Conservation (phyloP, 2,797 vertebrate species). For the Florisuga fusca region DNA sequence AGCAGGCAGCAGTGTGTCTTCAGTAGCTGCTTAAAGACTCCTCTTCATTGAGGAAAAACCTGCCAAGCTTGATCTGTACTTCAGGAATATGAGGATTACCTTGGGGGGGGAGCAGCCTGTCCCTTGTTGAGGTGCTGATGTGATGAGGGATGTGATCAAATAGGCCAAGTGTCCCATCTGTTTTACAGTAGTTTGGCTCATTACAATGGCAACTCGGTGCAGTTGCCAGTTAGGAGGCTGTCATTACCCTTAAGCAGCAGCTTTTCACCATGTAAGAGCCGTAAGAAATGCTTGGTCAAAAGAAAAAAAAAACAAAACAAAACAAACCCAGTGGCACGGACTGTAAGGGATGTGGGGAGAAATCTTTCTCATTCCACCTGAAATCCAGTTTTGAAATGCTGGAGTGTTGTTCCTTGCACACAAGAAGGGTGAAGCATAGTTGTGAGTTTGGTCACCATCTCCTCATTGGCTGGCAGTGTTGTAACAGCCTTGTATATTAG, state of each 20-base stretch:
- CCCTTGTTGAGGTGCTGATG: neutral
- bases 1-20: neutral
- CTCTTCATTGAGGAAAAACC: neutral
- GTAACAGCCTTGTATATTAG: constrained; percentile 41
- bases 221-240: neutral
- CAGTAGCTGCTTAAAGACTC: neutral
- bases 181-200: neutral
- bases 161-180: neutral
- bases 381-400: neutral
- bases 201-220: neutral
- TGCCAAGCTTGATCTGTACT: neutral
- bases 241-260: neutral
- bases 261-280: neutral
- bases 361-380: neutral
- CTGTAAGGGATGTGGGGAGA: neutral
- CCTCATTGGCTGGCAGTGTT: constrained; percentile 47
- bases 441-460: constrained; percentile 16
- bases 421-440: constrained; percentile 25
- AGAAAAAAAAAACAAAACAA: too few relatives aligned
- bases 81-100: neutral
- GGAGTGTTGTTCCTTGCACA: neutral
- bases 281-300: neutral
- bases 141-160: neutral
- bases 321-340: neutral
- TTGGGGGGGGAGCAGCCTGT: neutral